phyloP scores from a whole-genome alignment of 2,113 vertebrate species.

The Hyaena hyaena region DNA sequence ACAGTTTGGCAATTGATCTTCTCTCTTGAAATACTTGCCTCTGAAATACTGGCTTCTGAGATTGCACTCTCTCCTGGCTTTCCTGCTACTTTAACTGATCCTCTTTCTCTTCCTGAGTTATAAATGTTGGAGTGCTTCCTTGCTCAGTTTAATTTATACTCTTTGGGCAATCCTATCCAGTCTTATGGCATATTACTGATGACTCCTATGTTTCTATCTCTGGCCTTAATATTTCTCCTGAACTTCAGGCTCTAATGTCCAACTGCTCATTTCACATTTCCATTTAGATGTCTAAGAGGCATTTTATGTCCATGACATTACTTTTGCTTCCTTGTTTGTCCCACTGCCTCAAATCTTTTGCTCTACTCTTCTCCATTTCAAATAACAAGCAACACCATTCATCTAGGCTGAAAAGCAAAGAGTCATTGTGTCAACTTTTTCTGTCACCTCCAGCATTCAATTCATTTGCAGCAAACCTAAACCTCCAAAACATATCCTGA shows the following conservation, averaged over 20 bases:
- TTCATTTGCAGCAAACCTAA: background rate
- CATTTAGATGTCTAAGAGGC: background rate
- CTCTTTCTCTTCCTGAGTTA: conserved; percentile 7
- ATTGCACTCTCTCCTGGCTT: background rate
- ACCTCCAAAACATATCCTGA: background rate
- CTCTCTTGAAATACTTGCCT: background rate
- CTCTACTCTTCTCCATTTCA: background rate
- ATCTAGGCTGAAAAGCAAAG: background rate
- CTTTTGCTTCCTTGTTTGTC: background rate
- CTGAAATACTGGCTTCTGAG: background rate
- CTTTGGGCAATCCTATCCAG: background rate
- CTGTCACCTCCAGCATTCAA: background rate
- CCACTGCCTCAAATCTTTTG: background rate
- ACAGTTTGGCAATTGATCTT: background rate
- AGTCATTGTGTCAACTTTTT: background rate
- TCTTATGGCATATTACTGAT: background rate
- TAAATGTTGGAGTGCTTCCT: background rate
- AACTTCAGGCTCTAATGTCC: background rate
- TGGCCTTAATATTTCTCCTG: background rate
- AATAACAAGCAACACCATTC: background rate
- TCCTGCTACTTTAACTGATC: background rate
- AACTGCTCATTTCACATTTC: conserved; percentile 10
- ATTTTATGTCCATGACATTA: background rate
- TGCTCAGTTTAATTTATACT: background rate
- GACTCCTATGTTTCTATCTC: background rate